phyloP scores from a whole-genome alignment of 2,888 invertebrate genomes.

The Drosophila maculinotata region DNA sequence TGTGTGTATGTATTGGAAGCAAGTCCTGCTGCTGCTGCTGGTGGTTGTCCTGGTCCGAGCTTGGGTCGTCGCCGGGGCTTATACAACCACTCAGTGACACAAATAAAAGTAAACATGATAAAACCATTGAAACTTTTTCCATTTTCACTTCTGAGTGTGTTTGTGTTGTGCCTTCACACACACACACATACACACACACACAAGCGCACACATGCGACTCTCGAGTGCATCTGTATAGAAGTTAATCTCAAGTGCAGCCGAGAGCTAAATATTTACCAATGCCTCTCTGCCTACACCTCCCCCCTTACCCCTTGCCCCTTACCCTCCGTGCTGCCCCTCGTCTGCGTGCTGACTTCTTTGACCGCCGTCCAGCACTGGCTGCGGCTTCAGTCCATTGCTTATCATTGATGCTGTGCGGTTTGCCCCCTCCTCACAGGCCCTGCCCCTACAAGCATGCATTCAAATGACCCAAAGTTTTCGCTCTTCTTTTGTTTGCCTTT shows the following conservation, averaged over 20 bases:
- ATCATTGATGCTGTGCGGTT: constrained; percentile 49
- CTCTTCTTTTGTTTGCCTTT: constrained; percentile 9
- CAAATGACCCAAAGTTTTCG: constrained; percentile 54
- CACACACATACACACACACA: constrained; percentile 19
- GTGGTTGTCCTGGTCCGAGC: constrained; percentile 35
- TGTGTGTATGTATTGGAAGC: constrained; percentile 18
- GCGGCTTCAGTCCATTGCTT: constrained; percentile 52
- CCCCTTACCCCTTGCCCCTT: neutral
- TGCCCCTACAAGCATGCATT: constrained; percentile 54
- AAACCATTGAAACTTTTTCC: constrained; percentile 81
- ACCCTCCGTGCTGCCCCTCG: neutral
- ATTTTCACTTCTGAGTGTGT: constrained; percentile 81
- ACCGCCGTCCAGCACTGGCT: constrained; percentile 44
- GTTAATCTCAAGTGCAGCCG: constrained; percentile 80
- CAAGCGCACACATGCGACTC: constrained; percentile 16
- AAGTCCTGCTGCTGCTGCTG: constrained; percentile 9
- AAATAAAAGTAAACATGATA: constrained; percentile 80
- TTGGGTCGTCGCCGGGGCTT: constrained; percentile 57
- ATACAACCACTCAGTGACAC: constrained; percentile 80
- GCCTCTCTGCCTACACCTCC: constrained; percentile 26
- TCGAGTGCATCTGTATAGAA: constrained; percentile 57
- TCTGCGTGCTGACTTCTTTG: constrained; percentile 52
- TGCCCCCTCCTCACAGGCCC: neutral
- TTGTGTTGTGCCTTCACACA: constrained; percentile 67
- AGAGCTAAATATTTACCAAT: constrained; percentile 79